Base-by-base conservation (phyloP, 2,113 vertebrate species). In the Psettodes erumei region DNA sequence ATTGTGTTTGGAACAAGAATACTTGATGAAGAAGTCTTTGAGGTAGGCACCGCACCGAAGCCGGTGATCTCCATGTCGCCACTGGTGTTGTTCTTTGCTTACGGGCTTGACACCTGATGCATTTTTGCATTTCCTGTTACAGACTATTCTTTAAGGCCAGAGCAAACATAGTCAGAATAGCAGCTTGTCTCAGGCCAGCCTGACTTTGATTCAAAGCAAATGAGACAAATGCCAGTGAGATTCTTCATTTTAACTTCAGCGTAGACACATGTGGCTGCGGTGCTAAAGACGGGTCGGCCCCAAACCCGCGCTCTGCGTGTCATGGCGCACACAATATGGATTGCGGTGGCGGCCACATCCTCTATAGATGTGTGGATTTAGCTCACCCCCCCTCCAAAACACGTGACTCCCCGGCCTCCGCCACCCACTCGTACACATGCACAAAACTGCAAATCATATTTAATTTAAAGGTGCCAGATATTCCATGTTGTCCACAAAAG, bases 1-100 rank as follows among this genome's bases (percentile, higher is more conserved):
- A 91, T 98, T 0, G 97, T 99, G 0, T 99, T 99, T 19, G 98
- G 98, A 72, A 98, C 98, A 6, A 95, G 98, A 79, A 98, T 99
- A 68, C 90, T 99, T 93, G 98, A 99, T 27, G 98, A 99, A 82
- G 97, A 99, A 79, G 96, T 99, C 76, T 99, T 99, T 81, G 97
- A 99, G 98, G 98, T 99, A 85, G 89, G 95, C 18, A 23, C 23
- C 35, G 21, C 0, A 12, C 28, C 33, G 11, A 11, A 12, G 15
- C 12, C 48, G 21, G 6, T 59, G 16, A 51, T 45, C 19, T 50
- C 6, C 5, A 12, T 40, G 5, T 53, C 38, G 60, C 18, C 13
- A n/a, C 8, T 40, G 2, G 19, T 9, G 12, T 75, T 35, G 8
- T 12, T 47, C 16, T 33, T 37, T 2, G 1, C 51, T 45, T 45